phyloP scores from a whole-genome alignment of 2,888 invertebrate genomes.

The Drosophila meridiana region DNA sequence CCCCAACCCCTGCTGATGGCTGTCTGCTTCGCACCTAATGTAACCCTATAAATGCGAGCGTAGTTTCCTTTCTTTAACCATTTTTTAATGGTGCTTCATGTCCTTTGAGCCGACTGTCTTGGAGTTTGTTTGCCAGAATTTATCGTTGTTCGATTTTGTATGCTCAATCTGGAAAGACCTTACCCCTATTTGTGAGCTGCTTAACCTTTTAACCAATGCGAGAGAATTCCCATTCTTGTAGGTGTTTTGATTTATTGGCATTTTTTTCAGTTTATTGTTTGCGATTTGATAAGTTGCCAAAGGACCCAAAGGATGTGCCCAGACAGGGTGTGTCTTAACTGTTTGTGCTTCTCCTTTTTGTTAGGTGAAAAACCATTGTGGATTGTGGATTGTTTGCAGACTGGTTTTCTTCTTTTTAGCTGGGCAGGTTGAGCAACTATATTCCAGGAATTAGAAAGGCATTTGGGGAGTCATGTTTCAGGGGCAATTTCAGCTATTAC shows the following conservation, averaged over 20 bases:
- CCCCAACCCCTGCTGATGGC: conserved; percentile 10
- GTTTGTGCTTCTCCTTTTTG: conserved; percentile 35
- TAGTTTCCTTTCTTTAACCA: conserved; percentile 49
- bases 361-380: conserved; percentile 23
- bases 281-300: conserved; percentile 67
- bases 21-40: conserved; percentile 61
- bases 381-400: conserved; percentile 44
- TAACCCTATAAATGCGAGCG: conserved; percentile 60
- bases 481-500: background rate
- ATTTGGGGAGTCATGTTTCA: conserved; percentile 11
- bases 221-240: conserved; percentile 56
- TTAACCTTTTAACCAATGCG: conserved; percentile 62
- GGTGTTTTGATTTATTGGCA: conserved; percentile 75
- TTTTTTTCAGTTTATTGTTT: conserved; percentile 62
- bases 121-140: conserved; percentile 62
- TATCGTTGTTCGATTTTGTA: conserved; percentile 71
- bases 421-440: conserved; percentile 44
- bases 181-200: conserved; percentile 51
- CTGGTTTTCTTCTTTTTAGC: conserved; percentile 6
- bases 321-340: conserved; percentile 29
- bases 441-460: conserved; percentile 39
- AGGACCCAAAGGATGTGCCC: conserved; percentile 50
- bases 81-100: conserved; percentile 66
- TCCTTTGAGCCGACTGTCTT: conserved; percentile 38
- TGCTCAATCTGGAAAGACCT: conserved; percentile 56